Base-by-base conservation (phyloP, 1,140 invertebrate species). In the Calephelis nemesis region DNA sequence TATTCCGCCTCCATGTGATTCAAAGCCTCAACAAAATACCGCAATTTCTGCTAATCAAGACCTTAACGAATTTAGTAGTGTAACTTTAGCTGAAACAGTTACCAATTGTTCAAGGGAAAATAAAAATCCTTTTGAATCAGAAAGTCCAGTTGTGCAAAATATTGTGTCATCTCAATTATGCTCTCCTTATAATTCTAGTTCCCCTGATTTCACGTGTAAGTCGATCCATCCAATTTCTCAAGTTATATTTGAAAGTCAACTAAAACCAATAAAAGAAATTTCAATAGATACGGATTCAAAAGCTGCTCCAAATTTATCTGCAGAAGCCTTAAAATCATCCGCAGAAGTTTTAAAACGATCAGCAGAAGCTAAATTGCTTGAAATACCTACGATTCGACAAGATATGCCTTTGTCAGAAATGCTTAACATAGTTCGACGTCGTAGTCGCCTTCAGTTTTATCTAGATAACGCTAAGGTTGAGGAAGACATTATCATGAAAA, bases 361-460 rank as follows among this genome's bases (percentile, higher is more conserved):
- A 54, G 19, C 9, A 5, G 9, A 8, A 40, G 10, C 13, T 40
- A 30, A 47, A 42, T 47, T 12, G 45, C n/a, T 65, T 30, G 74
- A 76, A 15, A 63, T 70, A 10, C 1, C 50, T 54, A 5, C 13
- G 4, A 54, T 54, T n/a, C 50, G 13, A 19, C 50, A 54, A 5
- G 13, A 72, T 6, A 48, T 75, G 7, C 68, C 82, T 0, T 54
- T 86, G 4, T 73, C 79, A 65, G 72, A 83, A 58, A 64, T 86
- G 54, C 47, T 86, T 39, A 79, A 69, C 45, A 75, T 67, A 54
- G 77, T 86, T 6, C 73, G 80, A 15, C 71, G 77, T 63, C 72
- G 74, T 7, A 82, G 76, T 63, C 71, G 66, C 0, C 30, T 80
- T 11, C 67, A 82, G 15, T 65, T 67, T 5, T 82, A 69, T 48